Base-by-base conservation (phyloP, 2,888 invertebrate genomes). In the Celastrina argiolus region DNA sequence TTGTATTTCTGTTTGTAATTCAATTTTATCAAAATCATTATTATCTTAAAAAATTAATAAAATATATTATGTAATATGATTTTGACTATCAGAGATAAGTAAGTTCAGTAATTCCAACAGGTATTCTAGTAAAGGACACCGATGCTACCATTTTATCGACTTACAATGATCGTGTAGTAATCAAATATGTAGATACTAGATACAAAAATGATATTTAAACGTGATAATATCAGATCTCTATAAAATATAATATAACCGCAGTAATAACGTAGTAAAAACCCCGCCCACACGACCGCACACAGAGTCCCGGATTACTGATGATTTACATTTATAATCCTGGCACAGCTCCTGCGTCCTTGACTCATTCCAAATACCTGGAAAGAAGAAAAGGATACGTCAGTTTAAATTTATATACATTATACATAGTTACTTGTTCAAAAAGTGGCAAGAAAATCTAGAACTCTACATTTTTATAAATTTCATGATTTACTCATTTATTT, bases 321-420 rank as follows among this genome's bases (percentile, higher is more conserved):
- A 85, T 85, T 85, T 84, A 84, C 79, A 74, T 70, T 61, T 69
- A 59, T 79, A 76, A 81, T 79, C 80, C 76, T 65, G 66, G 67
- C 66, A 72, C 72, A 74, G 66, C 36, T 36, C 63, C 70, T 69
- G 69, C 69, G 28, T 22, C 51, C 31, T 63, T 39, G 34, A 14
- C 56, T 65, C n/a, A 45, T 58, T 41, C 26, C 39, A 42, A 28
- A 67, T 74, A 74, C 73, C 72, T 72, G 72, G 41, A 72, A 73
- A 56, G 56, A 72, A 68, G 66, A 65, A 66, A 69, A 63, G 51
- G 63, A 64, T 39, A 56, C 2, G 26, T 67, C 12, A 58, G n/a
- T 36, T 12, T 45, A 45, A 18, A 45, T 16, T 18, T 18, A 45
- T 18, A 16, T 42, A 42, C 8, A 42, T 1, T 26, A 56, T 26